Evolutionary conservation across 1,140 invertebrate species (phyloP).

Genomic region (Hyles euphorbiae): DNA sequence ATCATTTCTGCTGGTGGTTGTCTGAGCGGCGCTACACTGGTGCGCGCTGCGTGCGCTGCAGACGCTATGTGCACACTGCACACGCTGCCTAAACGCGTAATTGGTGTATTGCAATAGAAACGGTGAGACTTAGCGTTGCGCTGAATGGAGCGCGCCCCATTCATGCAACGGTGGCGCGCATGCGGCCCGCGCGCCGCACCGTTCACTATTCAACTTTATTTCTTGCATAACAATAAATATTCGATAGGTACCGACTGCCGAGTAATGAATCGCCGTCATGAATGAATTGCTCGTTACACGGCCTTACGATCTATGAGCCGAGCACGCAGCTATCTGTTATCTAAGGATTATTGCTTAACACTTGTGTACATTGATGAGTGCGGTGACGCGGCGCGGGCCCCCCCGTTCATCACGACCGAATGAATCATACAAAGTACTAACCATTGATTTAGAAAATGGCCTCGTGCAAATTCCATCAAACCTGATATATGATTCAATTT

Average conservation of each 20-base stretch:
- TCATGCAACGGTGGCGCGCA: conserved; percentile 42
- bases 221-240: conserved; percentile 6
- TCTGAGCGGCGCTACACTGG: conserved; percentile 3
- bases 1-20: conserved; percentile 40
- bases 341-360: too few species aligned
- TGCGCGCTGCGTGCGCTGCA: conserved; percentile 16
- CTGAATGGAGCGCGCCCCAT: conserved; percentile 54
- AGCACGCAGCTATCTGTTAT: too few species aligned
- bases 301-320: too few species aligned
- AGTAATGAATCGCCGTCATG: conserved; percentile 3
- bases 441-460: too few species aligned
- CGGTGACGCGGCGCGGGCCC: too few species aligned
- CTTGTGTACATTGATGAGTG: too few species aligned
- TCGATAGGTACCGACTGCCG: neutral
- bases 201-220: conserved; percentile 23
- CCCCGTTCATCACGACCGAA: too few species aligned
- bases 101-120: conserved; percentile 46
- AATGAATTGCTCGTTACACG: too few species aligned
- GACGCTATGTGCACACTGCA: conserved; percentile 3
- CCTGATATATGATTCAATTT: too few species aligned
- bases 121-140: conserved; percentile 39
- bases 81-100: conserved; percentile 34
- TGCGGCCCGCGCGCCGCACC: conserved; percentile 21
- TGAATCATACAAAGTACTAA: too few species aligned
- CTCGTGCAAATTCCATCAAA: too few species aligned